These are phyloP conservation scores for Epinephelus awoara DNA, from an alignment of 2,797 vertebrate genomes.

Conservation along the genomic window DNA sequence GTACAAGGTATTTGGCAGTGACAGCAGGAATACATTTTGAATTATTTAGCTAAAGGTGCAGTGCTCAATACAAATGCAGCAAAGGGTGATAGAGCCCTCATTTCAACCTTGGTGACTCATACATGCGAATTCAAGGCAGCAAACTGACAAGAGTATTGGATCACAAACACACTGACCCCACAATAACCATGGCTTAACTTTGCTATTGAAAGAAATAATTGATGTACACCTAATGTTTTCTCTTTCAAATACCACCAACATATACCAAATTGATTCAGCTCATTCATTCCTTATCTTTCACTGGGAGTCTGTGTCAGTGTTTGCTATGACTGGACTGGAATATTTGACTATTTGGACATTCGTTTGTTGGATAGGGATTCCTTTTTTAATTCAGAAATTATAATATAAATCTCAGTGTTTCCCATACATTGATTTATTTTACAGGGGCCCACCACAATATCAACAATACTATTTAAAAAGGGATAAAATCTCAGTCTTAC, in stretches of 20 bases:
- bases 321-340: neutral
- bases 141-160: neutral
- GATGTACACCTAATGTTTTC: neutral
- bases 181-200: neutral
- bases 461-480: no score
- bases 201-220: neutral
- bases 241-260: slow-evolving; percentile 5
- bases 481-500: no score
- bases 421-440: no score
- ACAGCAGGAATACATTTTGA: slow-evolving; percentile 47
- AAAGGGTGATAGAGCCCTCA: slow-evolving; percentile 12
- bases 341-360: no score
- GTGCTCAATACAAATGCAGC: slow-evolving; percentile 37
- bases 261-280: neutral
- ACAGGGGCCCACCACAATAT: no score
- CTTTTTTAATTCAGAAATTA: no score
- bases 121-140: neutral
- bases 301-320: neutral
- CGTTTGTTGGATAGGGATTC: no score
- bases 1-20: slow-evolving; percentile 58
- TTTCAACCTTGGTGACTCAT: neutral
- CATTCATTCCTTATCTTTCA: neutral
- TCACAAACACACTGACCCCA: neutral
- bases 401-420: no score
- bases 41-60: slow-evolving; percentile 58